These are phyloP conservation scores for Empidonax traillii DNA, from an alignment of 2,113 vertebrate genomes.

Conservation along the genomic window DNA sequence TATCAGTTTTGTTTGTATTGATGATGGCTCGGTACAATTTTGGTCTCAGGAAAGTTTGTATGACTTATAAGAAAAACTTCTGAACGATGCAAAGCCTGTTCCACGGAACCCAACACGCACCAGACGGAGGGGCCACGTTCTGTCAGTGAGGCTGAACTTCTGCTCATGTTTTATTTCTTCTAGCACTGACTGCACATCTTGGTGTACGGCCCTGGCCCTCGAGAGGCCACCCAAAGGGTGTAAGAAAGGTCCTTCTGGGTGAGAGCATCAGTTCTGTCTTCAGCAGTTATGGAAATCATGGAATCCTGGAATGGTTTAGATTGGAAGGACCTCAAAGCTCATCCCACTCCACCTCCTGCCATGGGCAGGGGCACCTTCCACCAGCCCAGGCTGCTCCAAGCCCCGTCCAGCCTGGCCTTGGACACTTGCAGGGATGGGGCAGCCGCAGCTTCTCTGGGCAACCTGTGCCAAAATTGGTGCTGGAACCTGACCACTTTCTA, in stretches of 20 bases:
- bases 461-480: background rate
- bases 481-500: background rate
- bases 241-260: background rate
- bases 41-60: background rate
- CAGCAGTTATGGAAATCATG: background rate
- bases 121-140: background rate
- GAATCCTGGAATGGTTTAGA: background rate
- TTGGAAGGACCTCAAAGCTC: background rate
- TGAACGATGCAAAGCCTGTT: background rate
- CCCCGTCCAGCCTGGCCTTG: background rate
- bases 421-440: background rate
- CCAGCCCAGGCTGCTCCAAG: background rate
- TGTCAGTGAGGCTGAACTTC: background rate
- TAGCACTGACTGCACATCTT: background rate
- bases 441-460: background rate
- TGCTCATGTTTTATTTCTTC: background rate
- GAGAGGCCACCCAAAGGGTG: background rate
- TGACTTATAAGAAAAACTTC: background rate
- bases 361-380: background rate
- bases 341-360: background rate
- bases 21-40: background rate
- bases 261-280: background rate
- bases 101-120: background rate
- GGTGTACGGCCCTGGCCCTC: fast-evolving
- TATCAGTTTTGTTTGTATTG: background rate